Evolutionary conservation across 1,140 invertebrate species (phyloP), one percentile per base, ranked within the genome.

Genomic region (Temnothorax longispinosus): DNA sequence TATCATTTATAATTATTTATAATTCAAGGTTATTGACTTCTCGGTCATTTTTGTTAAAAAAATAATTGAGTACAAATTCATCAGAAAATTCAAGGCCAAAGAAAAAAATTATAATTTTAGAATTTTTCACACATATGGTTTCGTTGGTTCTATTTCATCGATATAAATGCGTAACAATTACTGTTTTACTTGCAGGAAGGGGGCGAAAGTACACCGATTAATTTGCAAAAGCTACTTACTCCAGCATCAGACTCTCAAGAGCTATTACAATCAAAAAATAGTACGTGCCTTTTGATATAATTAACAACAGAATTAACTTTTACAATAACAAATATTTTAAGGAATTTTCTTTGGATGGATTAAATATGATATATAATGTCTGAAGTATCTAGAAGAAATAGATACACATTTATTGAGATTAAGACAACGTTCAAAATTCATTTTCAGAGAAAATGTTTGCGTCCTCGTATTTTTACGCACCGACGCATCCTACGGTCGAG

Each of bases 401-500:
- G 10, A 64, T 41, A 2, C n/a, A 21, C 38, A 15, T 38, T 35
- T 2, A 4, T 38, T 76, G 8, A 65, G 15, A 80, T 84, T 67
- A 75, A 75, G 27, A 47, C 3, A 64, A 82, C 2, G 1, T 56
- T n/a, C 52, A 89, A 72, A 60, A 82, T 86, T 80, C 15, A 67
- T 77, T 92, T 96, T 44, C 95, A 99, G 98, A 98, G 94, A 98
- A 98, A 95, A 97, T 98, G 94, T 99, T 97, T 95, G 97, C 98
- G 15, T 99, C 98, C 64, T 99, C 98, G 18, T 98, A 98, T 90
- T 99, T 99, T 96, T 99, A 99, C 95, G 97, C 98, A 18, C 97
- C 97, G 35, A 97, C 97, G 54, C 99, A 99, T 95, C 99, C 99
- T 2, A 99, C 99, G 0, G 97, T 99, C 75, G 98, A 99, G 93